A percentile compares a stretch with the other conserved stretches of the same genome.
phyloP scores from a whole-genome alignment of 2,888 invertebrate genomes.

The Dorcus hopei region DNA sequence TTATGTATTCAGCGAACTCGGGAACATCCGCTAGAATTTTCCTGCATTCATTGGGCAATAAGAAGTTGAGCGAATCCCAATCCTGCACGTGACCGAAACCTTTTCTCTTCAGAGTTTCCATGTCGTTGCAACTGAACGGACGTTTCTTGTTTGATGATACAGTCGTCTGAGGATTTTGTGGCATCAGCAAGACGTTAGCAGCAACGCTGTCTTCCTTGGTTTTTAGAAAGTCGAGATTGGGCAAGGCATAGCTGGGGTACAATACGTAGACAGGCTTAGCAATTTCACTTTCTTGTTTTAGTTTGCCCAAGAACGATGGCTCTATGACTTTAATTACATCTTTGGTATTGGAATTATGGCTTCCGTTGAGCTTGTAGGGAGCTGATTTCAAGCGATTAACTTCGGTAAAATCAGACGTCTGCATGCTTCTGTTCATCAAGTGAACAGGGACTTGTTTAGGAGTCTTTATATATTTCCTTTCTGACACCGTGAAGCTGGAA shows the following conservation, averaged over 20 bases:
- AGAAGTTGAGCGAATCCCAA: constrained; percentile 88
- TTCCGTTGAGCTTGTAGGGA: constrained; percentile 33
- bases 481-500: constrained; percentile 20
- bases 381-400: constrained; percentile 39
- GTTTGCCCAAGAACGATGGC: constrained; percentile 67
- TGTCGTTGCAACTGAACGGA: constrained; percentile 78
- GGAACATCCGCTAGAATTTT: constrained; percentile 77
- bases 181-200: constrained; percentile 70
- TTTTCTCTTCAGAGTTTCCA: constrained; percentile 75
- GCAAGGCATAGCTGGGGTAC: constrained; percentile 87
- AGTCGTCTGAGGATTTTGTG: constrained; percentile 55
- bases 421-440: constrained; percentile 71
- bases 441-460: constrained; percentile 48
- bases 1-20: constrained; percentile 66
- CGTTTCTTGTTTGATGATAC: constrained; percentile 51
- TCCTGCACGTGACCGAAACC: constrained; percentile 84
- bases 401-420: constrained; percentile 60
- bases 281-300: constrained; percentile 52
- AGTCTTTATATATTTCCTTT: constrained; percentile 13
- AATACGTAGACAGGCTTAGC: constrained; percentile 79
- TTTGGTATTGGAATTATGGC: constrained; percentile 25
- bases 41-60: constrained; percentile 81
- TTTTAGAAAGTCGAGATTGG: constrained; percentile 79
- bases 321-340: constrained; percentile 63
- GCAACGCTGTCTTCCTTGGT: constrained; percentile 44